Percentiles rank a stretch among this genome's conserved stretches.
These are phyloP conservation scores for Danaus plexippus DNA, from an alignment of 1,140 invertebrate genomes.

Conservation along the genomic window DNA sequence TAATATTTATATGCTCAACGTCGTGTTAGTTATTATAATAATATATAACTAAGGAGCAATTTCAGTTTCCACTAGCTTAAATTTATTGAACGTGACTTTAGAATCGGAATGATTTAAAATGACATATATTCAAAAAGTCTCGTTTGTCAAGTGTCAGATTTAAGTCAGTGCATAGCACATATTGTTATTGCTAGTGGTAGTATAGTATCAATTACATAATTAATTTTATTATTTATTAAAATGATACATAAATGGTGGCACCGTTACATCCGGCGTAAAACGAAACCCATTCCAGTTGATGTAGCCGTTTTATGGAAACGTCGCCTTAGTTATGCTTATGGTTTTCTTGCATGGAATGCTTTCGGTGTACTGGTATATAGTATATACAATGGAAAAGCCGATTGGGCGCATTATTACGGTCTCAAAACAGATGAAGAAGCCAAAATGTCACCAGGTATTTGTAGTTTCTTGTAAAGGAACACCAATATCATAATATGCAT, in stretches of 20 bases:
- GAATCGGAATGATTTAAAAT: too few relatives aligned
- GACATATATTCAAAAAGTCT: too few relatives aligned
- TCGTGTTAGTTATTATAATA: too few relatives aligned
- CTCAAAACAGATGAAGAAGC: slow-evolving; percentile 74
- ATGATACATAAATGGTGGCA: slow-evolving; percentile 63
- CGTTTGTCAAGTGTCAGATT: too few relatives aligned
- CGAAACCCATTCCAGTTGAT: slow-evolving; percentile 74
- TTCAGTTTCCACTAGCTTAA: too few relatives aligned
- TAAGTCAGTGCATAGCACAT: too few relatives aligned
- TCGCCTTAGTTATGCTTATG: slow-evolving; percentile 74
- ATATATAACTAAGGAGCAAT: too few relatives aligned
- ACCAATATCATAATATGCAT: slow-evolving; percentile 4
- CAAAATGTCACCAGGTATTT: slow-evolving; percentile 66
- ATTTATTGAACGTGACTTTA: too few relatives aligned
- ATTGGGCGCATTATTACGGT: slow-evolving; percentile 77
- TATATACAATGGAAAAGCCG: slow-evolving; percentile 72
- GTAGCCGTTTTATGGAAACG: slow-evolving; percentile 73
- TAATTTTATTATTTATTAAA: slow-evolving; percentile 5
- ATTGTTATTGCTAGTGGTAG: too few relatives aligned
- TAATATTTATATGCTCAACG: too few relatives aligned
- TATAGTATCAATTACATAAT: slow-evolving; percentile 11
- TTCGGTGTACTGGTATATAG: slow-evolving; percentile 75
- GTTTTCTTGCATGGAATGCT: slow-evolving; percentile 76
- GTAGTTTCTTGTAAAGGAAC: not conserved
- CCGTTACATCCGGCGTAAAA: slow-evolving; percentile 72